Conservation (phyloP, 2,797 vertebrate genomes). For the Myiothlypis chrysogaster region DNA sequence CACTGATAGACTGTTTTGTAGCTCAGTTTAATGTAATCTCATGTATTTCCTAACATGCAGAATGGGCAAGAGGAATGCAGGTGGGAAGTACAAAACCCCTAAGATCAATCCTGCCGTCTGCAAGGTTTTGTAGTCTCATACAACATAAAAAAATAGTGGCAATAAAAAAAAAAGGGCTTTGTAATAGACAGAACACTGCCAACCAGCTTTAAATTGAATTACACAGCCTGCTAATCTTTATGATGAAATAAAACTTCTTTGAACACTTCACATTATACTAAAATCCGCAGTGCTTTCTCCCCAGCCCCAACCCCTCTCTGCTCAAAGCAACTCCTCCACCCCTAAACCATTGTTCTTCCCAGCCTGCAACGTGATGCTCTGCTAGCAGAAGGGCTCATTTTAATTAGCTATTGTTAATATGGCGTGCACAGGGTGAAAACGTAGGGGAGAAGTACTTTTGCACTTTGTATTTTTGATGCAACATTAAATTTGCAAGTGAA, state of each 20-base stretch:
- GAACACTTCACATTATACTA: constrained; percentile 68
- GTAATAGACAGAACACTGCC: constrained; percentile 67
- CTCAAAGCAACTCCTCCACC: constrained; percentile 25
- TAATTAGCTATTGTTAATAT: background rate
- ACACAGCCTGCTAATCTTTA: constrained; percentile 84
- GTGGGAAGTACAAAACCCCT: background rate
- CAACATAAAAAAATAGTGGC: background rate
- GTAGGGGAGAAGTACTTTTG: background rate
- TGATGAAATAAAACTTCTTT: constrained; percentile 75
- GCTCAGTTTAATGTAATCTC: constrained; percentile 53
- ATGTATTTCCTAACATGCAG: constrained; percentile 11
- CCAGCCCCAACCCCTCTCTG: background rate
- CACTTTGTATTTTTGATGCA: background rate
- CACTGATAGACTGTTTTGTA: constrained; percentile 30
- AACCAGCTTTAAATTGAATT: constrained; percentile 81
- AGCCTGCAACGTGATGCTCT: background rate
- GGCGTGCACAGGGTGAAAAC: background rate
- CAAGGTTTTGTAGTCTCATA: background rate
- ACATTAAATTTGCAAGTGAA: background rate
- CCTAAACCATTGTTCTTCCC: background rate
- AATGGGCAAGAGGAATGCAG: background rate
- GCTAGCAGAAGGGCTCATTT: background rate
- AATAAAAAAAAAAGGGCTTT: constrained; percentile 48
- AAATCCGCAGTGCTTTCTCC: constrained; percentile 56
- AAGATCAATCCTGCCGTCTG: background rate